Evolutionary conservation across 2,797 vertebrate species (phyloP), one percentile per base, ranked within the genome.

Genomic region (Kryptopterus vitreolus): DNA sequence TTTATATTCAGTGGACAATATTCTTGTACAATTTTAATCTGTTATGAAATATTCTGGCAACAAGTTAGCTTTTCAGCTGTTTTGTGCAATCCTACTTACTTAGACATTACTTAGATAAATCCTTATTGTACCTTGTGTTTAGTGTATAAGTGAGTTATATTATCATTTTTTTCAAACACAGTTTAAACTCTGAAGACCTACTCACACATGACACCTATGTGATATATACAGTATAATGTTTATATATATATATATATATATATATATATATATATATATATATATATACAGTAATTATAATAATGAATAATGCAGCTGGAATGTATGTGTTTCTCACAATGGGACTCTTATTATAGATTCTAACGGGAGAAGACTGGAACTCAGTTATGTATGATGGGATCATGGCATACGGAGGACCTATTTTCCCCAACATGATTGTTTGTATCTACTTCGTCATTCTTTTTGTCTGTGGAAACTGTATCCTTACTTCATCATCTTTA

Each of bases 401-500:
- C 85, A 93, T 93, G 92, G 92, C 92, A 0, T 94, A 93, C 12
- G 93, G 93, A 1, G 92, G 92, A 0, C 92, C 93, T 0, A 86
- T 92, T 78, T 93, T 93, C 53, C 92, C 92, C 0, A 92, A 93
- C 43, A 94, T 93, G 92, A 93, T 94, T 7, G 93, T 94, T 80
- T 92, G 91, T 4, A 83, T 94, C 77, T 94, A 94, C 89, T 94
- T 94, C 4, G 92, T 94, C 82, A 94, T 94, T 87, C 92, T 94
- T 79, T 94, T 94, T 82, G 92, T 93, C 89, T 94, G 93, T 29
- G 93, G 93, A 73, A 93, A 94, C 89, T 94, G 93, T 93, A 94
- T 94, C 89, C 91, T 90, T 86, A 83, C 46, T 33, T 29, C 3
- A 33, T 50, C 7, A 24, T n/a, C 5, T 13, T 4, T 35, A n/a